phyloP scores from a whole-genome alignment of 2,888 invertebrate species.

The Ichneumoninae sp. region DNA sequence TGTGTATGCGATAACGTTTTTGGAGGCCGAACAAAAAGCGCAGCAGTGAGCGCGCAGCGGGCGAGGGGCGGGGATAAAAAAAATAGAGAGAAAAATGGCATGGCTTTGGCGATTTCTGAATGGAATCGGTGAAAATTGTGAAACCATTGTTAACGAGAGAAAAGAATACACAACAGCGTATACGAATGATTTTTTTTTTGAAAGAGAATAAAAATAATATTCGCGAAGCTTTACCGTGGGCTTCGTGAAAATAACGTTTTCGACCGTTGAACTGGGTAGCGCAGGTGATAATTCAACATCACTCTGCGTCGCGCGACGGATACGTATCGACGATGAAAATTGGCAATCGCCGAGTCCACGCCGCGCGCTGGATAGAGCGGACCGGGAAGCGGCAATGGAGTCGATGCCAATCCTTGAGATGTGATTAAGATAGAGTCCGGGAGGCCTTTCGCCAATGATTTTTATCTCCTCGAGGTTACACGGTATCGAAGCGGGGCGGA shows the following conservation, averaged over 20 bases:
- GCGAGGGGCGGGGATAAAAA: background rate
- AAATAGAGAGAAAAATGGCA: background rate
- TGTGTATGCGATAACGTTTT: conserved; percentile 32
- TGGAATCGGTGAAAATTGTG: background rate
- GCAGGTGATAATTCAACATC: background rate
- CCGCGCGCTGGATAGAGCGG: conserved; percentile 19
- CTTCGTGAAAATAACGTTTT: background rate
- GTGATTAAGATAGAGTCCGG: conserved; percentile 66
- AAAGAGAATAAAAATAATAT: background rate
- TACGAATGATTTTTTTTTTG: background rate
- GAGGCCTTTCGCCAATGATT: conserved; percentile 60
- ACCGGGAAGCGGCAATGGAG: conserved; percentile 43
- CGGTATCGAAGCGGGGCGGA: conserved; percentile 22
- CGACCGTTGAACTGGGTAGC: background rate
- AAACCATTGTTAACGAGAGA: background rate
- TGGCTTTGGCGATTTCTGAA: background rate
- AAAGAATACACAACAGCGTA: background rate
- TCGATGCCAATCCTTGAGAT: conserved; percentile 62
- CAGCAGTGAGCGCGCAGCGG: conserved; percentile 4
- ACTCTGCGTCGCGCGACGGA: conserved; percentile 4
- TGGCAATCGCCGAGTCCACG: conserved; percentile 43
- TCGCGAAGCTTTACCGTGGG: background rate
- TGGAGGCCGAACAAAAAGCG: conserved; percentile 17
- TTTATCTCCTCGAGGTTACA: conserved; percentile 54
- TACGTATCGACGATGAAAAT: conserved; percentile 40